phyloP scores from a whole-genome alignment of 1,140 invertebrate species.

The Meteorus sp. region DNA sequence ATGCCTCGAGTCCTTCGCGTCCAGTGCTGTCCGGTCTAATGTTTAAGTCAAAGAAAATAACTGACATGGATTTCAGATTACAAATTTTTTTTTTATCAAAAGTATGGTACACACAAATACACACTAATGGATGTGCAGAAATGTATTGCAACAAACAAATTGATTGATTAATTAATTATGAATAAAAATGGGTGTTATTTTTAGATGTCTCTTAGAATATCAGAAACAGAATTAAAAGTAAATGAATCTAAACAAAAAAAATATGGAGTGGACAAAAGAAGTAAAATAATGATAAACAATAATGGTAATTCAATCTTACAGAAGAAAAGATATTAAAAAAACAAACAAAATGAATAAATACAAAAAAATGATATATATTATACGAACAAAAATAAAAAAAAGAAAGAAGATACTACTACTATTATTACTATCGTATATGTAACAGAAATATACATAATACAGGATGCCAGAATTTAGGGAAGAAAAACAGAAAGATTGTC shows the following conservation, averaged over 20 bases:
- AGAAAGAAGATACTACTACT: constrained; percentile 40
- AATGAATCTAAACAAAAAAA: constrained; percentile 1
- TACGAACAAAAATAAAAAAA: constrained; percentile 34
- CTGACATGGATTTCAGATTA: constrained; percentile 26
- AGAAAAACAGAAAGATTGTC: constrained; percentile 5
- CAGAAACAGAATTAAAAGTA: constrained; percentile 42
- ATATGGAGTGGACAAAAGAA: constrained; percentile 30
- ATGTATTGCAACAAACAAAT: constrained; percentile 41
- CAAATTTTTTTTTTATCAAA: constrained; percentile 9
- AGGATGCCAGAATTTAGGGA: no score
- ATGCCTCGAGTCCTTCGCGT: constrained; percentile 25
- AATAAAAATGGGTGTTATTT: constrained; percentile 55
- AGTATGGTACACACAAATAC: constrained; percentile 17
- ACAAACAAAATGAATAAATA: constrained; percentile 44
- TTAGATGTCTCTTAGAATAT: constrained; percentile 57
- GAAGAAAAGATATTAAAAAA: constrained; percentile 38
- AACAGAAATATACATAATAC: constrained; percentile 45
- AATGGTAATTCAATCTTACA: constrained; percentile 13
- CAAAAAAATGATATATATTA: constrained; percentile 41
- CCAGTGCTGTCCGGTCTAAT: constrained; percentile 38
- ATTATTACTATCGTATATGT: constrained; percentile 45
- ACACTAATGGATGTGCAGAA: constrained; percentile 1
- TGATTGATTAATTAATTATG: constrained; percentile 48
- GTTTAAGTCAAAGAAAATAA: constrained; percentile 37
- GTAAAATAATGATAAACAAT: constrained; percentile 26